Percentiles rank a stretch among this genome's conserved stretches.
Conservation (phyloP, 2,888 invertebrate species). For the Agelastica alni region DNA sequence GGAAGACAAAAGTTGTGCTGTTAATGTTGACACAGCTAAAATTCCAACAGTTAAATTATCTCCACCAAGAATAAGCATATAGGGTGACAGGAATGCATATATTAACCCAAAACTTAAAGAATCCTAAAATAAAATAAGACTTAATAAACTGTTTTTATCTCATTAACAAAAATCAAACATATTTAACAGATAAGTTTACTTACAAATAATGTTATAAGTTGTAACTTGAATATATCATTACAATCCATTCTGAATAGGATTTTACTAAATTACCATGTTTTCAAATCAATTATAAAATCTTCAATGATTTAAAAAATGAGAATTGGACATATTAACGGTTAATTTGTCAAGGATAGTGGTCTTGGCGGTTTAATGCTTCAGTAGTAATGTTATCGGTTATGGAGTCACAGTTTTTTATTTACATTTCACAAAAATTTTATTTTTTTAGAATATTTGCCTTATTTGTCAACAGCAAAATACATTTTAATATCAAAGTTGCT, state of each 20-base stretch:
- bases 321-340: conserved; percentile 1
- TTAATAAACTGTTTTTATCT: too few species aligned
- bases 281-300: not conserved
- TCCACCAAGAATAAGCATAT: conserved; percentile 36
- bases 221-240: conserved; percentile 24
- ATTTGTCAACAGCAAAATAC: too few species aligned
- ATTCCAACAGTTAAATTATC: conserved; percentile 33
- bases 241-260: conserved; percentile 16
- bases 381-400: not conserved
- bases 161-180: too few species aligned
- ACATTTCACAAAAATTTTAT: too few species aligned
- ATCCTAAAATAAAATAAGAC: conserved; percentile 33
- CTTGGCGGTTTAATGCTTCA: conserved; percentile 26
- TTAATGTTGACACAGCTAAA: conserved; percentile 29
- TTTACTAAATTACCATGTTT: conserved; percentile 10
- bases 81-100: conserved; percentile 38
- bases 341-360: conserved; percentile 11
- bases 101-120: conserved; percentile 38
- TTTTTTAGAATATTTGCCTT: too few species aligned
- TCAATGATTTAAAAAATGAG: conserved; percentile 1
- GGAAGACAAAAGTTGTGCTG: conserved; percentile 33
- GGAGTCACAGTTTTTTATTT: too few species aligned
- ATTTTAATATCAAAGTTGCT: too few species aligned
- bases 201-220: conserved; percentile 33
- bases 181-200: too few species aligned